Base-by-base conservation (phyloP, 2,113 vertebrate genomes). In the Chionomys nivalis region DNA sequence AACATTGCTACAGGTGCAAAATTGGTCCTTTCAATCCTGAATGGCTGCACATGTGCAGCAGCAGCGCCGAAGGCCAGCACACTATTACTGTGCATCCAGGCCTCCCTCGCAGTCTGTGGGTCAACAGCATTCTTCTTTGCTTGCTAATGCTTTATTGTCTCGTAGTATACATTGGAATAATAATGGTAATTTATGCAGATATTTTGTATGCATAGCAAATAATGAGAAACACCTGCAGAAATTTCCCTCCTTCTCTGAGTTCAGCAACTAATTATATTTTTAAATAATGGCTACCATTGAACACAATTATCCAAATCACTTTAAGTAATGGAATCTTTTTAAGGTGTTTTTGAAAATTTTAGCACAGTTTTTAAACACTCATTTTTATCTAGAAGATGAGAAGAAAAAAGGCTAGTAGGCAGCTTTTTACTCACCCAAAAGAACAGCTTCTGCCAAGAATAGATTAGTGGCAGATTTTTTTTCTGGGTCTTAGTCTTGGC, bases 181-280 rank as follows among this genome's bases (percentile, higher is more conserved):
- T 98, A 98, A 99, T 99, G 99, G 98, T 99, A 99, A 99, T 99
- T 99, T 99, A 99, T 99, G 98, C 98, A 98, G 98, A 99, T 99
- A 98, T 99, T 99, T 99, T 98, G 98, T 98, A 98, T 98, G 99
- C 99, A 99, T 98, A 98, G 98, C 98, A 99, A 99, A 99, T 99
- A 98, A 99, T 99, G 98, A 99, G 98, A 99, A 98, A 99, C 99
- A 99, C 99, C 99, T 99, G 99, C 99, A 98, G 98, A 99, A 98
- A 98, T 98, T 98, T 98, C 98, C 98, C 99, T 99, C 99, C 99
- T 98, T 99, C 99, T 99, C 98, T 97, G 99, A 99, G 99, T 99
- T 99, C 98, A 99, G 98, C 98, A 98, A 99, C 99, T 99, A 99
- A 99, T 99, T 99, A 99, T 99, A 99, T 99, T 99, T 99, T 99